These are phyloP conservation scores for Drosophila willistoni DNA, from an alignment of 1,140 invertebrate genomes.

Conservation along the genomic window DNA sequence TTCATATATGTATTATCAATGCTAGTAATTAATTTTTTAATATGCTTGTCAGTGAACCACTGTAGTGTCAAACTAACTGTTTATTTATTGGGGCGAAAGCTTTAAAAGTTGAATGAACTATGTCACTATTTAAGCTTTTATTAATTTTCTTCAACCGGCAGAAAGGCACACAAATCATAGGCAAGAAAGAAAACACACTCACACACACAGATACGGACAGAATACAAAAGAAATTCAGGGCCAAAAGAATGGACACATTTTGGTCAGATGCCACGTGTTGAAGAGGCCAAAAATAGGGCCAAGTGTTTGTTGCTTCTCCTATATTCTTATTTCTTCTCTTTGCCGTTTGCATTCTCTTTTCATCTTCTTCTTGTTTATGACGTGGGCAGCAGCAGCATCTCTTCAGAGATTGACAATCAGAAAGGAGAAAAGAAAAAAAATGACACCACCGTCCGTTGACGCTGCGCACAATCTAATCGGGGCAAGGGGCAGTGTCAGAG, in stretches of 20 bases:
- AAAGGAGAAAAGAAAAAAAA: constrained; percentile 29
- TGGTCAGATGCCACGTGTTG: constrained; percentile 65
- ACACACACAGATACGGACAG: background rate
- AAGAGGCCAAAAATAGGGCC: constrained; percentile 28
- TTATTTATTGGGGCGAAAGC: background rate
- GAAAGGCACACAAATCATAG: constrained; percentile 21
- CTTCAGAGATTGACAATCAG: constrained; percentile 12
- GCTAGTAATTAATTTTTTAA: no score
- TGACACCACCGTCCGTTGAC: constrained; percentile 36
- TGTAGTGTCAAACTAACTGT: background rate
- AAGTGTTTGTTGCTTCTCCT: constrained; percentile 29
- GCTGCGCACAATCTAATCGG: constrained; percentile 64
- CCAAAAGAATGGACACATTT: constrained; percentile 21
- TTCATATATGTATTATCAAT: no score
- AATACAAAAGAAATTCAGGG: constrained; percentile 46
- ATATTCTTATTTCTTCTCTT: constrained; percentile 21
- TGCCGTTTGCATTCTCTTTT: constrained; percentile 20
- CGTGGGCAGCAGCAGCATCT: constrained; percentile 32
- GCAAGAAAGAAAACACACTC: constrained; percentile 14
- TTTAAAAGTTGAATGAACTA: constrained; percentile 64
- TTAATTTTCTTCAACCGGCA: constrained; percentile 19
- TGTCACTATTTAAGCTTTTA: constrained; percentile 14
- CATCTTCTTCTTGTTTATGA: constrained; percentile 31
- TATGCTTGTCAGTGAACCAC: background rate
- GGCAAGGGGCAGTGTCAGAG: constrained; percentile 30